These are phyloP conservation scores for Willowsia nigromaculata DNA, from an alignment of 2,888 invertebrate genomes.

Conservation along the genomic window DNA sequence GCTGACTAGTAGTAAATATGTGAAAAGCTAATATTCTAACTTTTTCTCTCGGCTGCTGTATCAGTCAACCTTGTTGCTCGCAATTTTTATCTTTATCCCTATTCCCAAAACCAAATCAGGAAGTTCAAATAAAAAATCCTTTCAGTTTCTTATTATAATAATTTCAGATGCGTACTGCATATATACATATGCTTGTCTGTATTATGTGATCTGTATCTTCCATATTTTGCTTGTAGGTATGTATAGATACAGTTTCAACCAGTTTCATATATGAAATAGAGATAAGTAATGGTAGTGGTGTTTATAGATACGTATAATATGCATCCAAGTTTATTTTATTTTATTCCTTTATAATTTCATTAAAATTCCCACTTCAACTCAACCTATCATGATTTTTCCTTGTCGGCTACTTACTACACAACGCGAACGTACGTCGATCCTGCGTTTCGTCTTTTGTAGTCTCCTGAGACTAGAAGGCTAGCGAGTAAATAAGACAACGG, in stretches of 20 bases:
- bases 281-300: neutral
- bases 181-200: neutral
- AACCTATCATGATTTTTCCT: conserved; percentile 46
- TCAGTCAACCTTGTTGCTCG: conserved; percentile 49
- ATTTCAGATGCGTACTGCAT: neutral
- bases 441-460: conserved; percentile 16
- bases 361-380: conserved; percentile 69
- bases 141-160: conserved; percentile 8
- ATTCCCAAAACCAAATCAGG: conserved; percentile 58
- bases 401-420: neutral
- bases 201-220: too few species aligned
- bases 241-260: too few species aligned
- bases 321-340: conserved; percentile 57
- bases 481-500: conserved; percentile 62
- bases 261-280: too few species aligned
- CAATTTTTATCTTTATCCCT: conserved; percentile 58
- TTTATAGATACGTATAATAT: neutral
- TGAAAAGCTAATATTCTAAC: conserved; percentile 58
- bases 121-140: conserved; percentile 28
- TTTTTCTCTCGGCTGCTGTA: conserved; percentile 19
- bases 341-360: conserved; percentile 70
- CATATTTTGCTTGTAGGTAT: too few species aligned
- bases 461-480: conserved; percentile 33
- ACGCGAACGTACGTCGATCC: neutral
- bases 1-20: conserved; percentile 20